Evolutionary conservation across 23 tunicate species (phyloP).

Genomic region (Trididemnum miniatum): DNA sequence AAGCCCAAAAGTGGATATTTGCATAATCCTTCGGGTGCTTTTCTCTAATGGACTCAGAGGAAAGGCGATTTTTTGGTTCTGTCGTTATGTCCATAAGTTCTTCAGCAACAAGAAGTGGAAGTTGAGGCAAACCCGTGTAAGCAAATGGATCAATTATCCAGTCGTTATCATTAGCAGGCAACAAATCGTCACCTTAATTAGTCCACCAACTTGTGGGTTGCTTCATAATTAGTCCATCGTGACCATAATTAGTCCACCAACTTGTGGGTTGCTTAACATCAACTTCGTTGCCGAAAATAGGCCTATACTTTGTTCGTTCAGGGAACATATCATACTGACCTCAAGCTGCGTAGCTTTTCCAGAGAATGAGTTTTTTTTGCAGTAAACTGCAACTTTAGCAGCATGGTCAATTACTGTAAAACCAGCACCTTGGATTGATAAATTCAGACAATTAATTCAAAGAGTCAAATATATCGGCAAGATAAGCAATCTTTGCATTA

Average conservation of each 20-base stretch:
- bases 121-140: conserved; percentile 28
- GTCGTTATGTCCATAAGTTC: conserved; percentile 40
- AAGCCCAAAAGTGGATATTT: conserved; percentile 35
- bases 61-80: conserved; percentile 28
- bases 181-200: conserved; percentile 8
- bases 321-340: conserved; percentile 31
- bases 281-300: neutral
- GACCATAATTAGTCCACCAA: too few species aligned
- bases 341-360: conserved; percentile 31
- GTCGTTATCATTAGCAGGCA: conserved; percentile 24
- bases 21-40: conserved; percentile 32
- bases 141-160: conserved; percentile 55
- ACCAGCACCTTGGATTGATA: conserved; percentile 51
- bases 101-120: conserved; percentile 52
- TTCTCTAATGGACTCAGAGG: conserved; percentile 32
- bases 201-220: conserved; percentile 5
- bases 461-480: conserved; percentile 53
- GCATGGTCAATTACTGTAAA: conserved; percentile 54
- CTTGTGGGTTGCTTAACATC: conserved; percentile 8
- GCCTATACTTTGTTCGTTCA: conserved; percentile 21
- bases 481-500: conserved; percentile 51
- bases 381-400: conserved; percentile 47
- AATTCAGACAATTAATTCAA: conserved; percentile 42
- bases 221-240: conserved; percentile 26
- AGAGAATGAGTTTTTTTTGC: conserved; percentile 15